These are phyloP conservation scores for Ptilonorhynchus violaceus DNA, from an alignment of 2,113 vertebrate genomes.

Conservation along the genomic window DNA sequence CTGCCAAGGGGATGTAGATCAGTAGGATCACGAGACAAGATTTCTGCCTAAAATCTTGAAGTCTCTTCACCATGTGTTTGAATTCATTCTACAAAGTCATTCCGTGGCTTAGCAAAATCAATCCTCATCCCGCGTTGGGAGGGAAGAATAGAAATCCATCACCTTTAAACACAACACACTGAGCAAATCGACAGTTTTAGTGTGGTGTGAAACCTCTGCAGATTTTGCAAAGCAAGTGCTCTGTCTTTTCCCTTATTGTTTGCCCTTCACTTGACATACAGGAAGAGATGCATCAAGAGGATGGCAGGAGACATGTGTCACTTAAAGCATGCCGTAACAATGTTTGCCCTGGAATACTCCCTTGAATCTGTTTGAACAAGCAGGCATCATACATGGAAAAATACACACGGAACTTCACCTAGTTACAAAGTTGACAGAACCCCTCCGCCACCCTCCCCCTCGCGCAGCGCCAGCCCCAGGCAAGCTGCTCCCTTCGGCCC, in stretches of 20 bases:
- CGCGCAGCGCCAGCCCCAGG: background rate
- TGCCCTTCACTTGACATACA: constrained; percentile 83
- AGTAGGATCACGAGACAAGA: background rate
- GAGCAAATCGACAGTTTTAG: background rate
- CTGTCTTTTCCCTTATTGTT: constrained; percentile 53
- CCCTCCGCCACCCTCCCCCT: background rate
- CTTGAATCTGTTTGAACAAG: constrained; percentile 45
- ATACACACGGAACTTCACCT: constrained; percentile 27
- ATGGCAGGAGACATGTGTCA: constrained; percentile 37
- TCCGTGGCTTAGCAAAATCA: constrained; percentile 3
- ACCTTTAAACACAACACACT: background rate
- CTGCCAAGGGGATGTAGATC: background rate
- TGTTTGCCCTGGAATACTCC: constrained; percentile 28
- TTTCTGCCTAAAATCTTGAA: constrained; percentile 18
- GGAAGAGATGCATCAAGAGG: constrained; percentile 56
- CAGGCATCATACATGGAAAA: constrained; percentile 3
- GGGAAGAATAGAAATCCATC: background rate
- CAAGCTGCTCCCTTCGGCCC: background rate
- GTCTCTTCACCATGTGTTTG: background rate
- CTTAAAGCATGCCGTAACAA: constrained; percentile 15
- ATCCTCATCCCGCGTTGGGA: background rate
- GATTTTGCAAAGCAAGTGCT: constrained; percentile 42
- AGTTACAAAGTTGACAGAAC: constrained; percentile 52
- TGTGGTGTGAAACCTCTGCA: constrained; percentile 10
- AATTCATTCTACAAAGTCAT: constrained; percentile 57